phyloP scores from a whole-genome alignment of 2,113 vertebrate genomes.

The Opisthocomus hoazin region DNA sequence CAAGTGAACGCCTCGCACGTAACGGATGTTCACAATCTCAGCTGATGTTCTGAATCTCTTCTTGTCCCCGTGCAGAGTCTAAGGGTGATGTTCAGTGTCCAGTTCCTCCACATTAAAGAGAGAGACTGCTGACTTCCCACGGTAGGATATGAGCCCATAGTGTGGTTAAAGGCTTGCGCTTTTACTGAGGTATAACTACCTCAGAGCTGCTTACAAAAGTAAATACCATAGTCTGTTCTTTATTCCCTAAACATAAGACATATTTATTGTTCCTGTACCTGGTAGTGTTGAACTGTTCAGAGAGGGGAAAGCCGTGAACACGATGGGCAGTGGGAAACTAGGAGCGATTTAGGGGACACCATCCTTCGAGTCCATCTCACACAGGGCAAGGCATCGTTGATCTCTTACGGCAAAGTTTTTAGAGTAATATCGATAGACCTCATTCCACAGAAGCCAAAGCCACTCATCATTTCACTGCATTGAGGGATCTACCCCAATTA shows the following conservation, averaged over 20 bases:
- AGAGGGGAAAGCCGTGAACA: background rate
- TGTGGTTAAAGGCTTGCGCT: background rate
- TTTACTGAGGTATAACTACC: background rate
- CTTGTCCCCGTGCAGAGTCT: background rate
- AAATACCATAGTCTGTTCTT: background rate
- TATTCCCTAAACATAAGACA: background rate
- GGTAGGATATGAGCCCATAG: background rate
- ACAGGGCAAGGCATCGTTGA: background rate
- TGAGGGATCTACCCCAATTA: background rate
- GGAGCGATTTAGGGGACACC: background rate
- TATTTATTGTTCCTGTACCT: background rate
- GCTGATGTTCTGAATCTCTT: background rate
- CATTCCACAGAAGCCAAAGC: background rate
- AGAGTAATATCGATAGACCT: background rate
- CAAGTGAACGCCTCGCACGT: fast-evolving
- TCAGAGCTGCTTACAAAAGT: background rate
- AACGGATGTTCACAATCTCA: background rate
- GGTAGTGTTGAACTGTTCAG: background rate
- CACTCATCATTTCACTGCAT: fast-evolving
- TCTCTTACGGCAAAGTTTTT: background rate
- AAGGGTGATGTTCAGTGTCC: background rate
- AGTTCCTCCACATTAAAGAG: background rate
- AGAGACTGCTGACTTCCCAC: too few species aligned
- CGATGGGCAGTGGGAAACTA: background rate
- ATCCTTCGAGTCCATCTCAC: background rate